Percentiles rank a stretch among this genome's conserved stretches.
phyloP scores from a whole-genome alignment of 2,888 invertebrate species.

The Aphodius granarius region DNA sequence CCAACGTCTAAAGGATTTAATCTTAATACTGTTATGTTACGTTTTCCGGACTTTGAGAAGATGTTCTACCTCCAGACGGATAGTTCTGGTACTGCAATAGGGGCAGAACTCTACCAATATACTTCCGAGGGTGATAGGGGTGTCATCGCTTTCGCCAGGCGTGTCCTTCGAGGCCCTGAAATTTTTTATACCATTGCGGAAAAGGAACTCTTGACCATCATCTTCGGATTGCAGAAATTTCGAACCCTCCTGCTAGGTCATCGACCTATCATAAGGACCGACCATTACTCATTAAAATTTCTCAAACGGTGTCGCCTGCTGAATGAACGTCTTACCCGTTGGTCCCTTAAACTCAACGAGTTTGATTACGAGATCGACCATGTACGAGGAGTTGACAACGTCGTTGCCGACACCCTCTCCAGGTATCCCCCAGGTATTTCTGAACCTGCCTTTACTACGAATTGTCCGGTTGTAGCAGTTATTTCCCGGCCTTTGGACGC shows the following conservation, averaged over 20 bases:
- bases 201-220: constrained; percentile 16
- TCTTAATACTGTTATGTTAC: constrained; percentile 19
- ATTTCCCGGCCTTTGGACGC: neutral
- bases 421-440: constrained; percentile 27
- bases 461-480: neutral
- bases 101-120: constrained; percentile 31
- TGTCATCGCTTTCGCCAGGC: constrained; percentile 35
- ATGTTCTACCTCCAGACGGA: constrained; percentile 27
- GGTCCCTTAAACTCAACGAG: constrained; percentile 37
- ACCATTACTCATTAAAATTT: constrained; percentile 24
- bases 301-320: constrained; percentile 36
- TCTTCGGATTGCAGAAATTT: constrained; percentile 9
- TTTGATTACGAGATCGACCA: constrained; percentile 35
- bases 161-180: constrained; percentile 31
- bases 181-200: constrained; percentile 31
- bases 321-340: constrained; percentile 35
- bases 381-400: constrained; percentile 36
- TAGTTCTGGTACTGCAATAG: constrained; percentile 22
- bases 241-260: constrained; percentile 9
- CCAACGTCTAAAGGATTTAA: constrained; percentile 21
- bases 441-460: constrained; percentile 31
- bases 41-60: constrained; percentile 12
- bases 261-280: neutral
- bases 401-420: constrained; percentile 38
- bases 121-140: constrained; percentile 9